Percentiles rank a stretch among this genome's conserved stretches.
These are phyloP conservation scores for Drosophila kepulauana DNA, from an alignment of 1,140 invertebrate species.

Conservation along the genomic window DNA sequence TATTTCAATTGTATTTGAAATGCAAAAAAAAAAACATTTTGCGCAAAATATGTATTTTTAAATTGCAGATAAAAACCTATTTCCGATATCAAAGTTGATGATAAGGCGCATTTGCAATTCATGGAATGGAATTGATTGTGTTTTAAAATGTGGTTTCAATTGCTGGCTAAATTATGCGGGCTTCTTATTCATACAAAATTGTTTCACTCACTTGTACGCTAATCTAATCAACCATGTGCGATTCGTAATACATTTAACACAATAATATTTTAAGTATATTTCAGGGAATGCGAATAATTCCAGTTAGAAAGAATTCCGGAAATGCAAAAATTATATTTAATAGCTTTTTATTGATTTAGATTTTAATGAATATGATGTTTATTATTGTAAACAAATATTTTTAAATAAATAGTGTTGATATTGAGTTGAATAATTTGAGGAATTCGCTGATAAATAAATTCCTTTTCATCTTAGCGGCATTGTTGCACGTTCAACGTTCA, in stretches of 20 bases:
- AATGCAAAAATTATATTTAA: too few relatives aligned
- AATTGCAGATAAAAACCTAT: conserved; percentile 10
- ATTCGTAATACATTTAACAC: background rate
- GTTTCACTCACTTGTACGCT: background rate
- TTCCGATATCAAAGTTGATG: background rate
- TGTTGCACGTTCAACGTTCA: conserved; percentile 3
- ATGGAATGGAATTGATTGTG: conserved; percentile 27
- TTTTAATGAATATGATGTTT: too few relatives aligned
- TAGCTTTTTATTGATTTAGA: too few relatives aligned
- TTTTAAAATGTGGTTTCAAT: background rate
- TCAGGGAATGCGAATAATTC: background rate
- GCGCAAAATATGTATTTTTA: background rate
- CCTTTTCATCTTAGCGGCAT: background rate
- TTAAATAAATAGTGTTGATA: too few relatives aligned
- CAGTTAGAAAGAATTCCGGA: background rate
- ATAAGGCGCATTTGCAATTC: conserved; percentile 28
- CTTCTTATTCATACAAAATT: background rate
- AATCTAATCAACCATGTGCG: background rate
- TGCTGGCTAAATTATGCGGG: conserved; percentile 30
- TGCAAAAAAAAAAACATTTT: background rate
- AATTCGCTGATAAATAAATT: background rate
- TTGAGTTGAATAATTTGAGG: too few relatives aligned
- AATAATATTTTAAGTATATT: background rate
- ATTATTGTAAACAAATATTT: too few relatives aligned
- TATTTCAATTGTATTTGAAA: conserved; percentile 20